A percentile compares a stretch with the other conserved stretches of the same genome.
Evolutionary conservation across 2,113 vertebrate species (phyloP).

Genomic region (Notothenia coriiceps): DNA sequence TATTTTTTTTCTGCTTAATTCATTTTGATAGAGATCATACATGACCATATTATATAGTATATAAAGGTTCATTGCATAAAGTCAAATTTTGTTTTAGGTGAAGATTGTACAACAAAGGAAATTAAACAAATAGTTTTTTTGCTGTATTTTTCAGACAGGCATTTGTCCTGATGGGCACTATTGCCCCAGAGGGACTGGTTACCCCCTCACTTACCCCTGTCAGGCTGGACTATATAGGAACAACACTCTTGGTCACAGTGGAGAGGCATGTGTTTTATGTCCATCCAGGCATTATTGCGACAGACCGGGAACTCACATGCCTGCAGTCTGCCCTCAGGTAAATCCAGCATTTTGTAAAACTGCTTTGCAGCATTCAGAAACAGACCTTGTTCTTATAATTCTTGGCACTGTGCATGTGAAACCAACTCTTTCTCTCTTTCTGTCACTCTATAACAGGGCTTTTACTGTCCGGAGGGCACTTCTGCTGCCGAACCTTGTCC

Average conservation of each 20-base stretch:
- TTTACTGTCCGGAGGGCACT: conserved; percentile 85
- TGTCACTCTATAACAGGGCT: conserved; percentile 81
- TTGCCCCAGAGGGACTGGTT: conserved; percentile 88
- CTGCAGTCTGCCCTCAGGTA: conserved; percentile 86
- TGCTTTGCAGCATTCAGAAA: neutral
- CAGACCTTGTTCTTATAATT: neutral
- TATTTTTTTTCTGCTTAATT: neutral
- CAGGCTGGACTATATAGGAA: conserved; percentile 85
- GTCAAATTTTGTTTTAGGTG: neutral
- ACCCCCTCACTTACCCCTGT: conserved; percentile 88
- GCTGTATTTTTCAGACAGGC: conserved; percentile 84
- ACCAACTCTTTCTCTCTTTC: neutral
- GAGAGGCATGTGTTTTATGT: conserved; percentile 83
- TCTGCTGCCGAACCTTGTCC: conserved; percentile 85
- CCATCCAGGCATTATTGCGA: conserved; percentile 86
- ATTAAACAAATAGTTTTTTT: conserved; percentile 3
- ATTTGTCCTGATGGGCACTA: conserved; percentile 88
- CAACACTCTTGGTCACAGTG: conserved; percentile 77
- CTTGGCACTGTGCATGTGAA: neutral
- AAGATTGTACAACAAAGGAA: neutral
- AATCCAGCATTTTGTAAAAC: neutral
- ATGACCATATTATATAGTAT: neutral
- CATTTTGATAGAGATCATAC: neutral
- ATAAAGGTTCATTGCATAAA: no score
- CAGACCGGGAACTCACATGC: conserved; percentile 79